phyloP scores from a whole-genome alignment of 2,888 invertebrate species.

The Rutpela maculata region DNA sequence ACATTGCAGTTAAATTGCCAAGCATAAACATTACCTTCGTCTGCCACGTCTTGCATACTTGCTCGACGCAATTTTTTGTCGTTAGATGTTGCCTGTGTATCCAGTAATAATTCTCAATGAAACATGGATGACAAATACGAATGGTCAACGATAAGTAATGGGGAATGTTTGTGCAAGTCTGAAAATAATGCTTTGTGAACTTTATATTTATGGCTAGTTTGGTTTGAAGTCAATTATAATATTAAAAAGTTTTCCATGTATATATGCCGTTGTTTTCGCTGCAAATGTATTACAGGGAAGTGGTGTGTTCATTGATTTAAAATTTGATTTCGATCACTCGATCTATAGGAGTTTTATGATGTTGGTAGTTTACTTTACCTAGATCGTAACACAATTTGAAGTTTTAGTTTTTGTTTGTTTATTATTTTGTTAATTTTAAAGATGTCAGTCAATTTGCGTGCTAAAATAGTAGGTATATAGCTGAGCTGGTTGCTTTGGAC shows the following conservation, averaged over 20 bases:
- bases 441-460: no score
- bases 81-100: conserved; percentile 7
- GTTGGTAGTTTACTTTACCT: no score
- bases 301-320: no score
- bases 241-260: background rate
- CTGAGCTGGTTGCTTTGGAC: no score
- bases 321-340: no score
- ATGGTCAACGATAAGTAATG: conserved; percentile 18
- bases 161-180: conserved; percentile 14
- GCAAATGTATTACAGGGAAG: background rate
- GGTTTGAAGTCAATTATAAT: background rate
- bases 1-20: conserved; percentile 57
- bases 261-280: background rate
- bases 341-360: no score
- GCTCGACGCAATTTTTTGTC: conserved; percentile 14
- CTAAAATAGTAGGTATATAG: no score
- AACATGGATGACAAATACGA: conserved; percentile 41
- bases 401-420: no score
- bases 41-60: conserved; percentile 27
- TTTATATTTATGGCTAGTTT: conserved; percentile 23
- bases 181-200: conserved; percentile 27
- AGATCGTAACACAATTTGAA: no score
- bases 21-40: conserved; percentile 47
- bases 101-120: conserved; percentile 34
- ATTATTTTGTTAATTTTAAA: no score